Percentiles rank a stretch among this genome's conserved stretches.
Evolutionary conservation across 1,140 invertebrate genomes (phyloP).

Genomic region (Drosophila busckii): DNA sequence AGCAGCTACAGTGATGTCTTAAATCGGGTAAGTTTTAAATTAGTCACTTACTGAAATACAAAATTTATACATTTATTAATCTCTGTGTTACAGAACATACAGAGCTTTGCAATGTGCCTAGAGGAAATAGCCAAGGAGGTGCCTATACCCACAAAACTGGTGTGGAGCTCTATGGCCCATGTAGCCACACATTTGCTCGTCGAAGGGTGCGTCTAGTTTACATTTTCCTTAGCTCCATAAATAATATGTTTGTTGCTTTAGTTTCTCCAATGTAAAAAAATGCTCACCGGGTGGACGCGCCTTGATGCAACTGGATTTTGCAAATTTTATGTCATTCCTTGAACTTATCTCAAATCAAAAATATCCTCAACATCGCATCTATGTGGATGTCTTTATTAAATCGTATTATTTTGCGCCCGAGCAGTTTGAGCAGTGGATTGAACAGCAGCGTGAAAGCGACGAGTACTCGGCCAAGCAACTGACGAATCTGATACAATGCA

Average conservation of each 20-base stretch:
- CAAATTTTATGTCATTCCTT: conserved; percentile 94
- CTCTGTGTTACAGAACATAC: conserved; percentile 83
- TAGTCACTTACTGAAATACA: not conserved
- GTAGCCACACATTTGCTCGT: conserved; percentile 92
- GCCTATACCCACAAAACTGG: conserved; percentile 84
- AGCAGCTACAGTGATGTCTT: conserved; percentile 91
- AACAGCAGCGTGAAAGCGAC: conserved; percentile 86
- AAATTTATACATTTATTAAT: not conserved
- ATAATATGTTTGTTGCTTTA: conserved; percentile 79
- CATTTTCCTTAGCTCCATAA: too few relatives aligned
- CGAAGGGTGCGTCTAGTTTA: conserved; percentile 88
- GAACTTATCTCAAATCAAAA: conserved; percentile 90
- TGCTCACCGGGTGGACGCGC: conserved; percentile 97
- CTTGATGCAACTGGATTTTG: conserved; percentile 98
- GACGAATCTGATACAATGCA: conserved; percentile 89
- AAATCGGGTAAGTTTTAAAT: conserved; percentile 80
- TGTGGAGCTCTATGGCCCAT: conserved; percentile 94
- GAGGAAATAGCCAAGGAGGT: conserved; percentile 85
- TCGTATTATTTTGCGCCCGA: conserved; percentile 96
- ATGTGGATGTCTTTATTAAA: conserved; percentile 97
- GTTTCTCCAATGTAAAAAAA: conserved; percentile 93
- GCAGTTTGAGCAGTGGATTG: conserved; percentile 93
- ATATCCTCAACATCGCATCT: conserved; percentile 92
- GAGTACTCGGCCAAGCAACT: conserved; percentile 92
- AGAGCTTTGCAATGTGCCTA: conserved; percentile 88